Conservation (phyloP, 2,888 invertebrate genomes). For the Rutpela maculata region DNA sequence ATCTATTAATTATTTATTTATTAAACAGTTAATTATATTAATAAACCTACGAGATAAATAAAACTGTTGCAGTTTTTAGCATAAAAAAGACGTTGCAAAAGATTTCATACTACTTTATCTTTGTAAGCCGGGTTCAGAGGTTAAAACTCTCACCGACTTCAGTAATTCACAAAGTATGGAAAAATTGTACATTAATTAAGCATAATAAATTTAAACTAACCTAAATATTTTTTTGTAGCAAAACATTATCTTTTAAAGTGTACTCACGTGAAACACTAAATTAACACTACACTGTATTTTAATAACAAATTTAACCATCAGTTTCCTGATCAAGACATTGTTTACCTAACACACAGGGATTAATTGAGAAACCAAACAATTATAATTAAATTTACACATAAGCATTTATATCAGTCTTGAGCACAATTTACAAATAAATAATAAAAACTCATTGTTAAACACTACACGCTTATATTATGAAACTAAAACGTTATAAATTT, state of each 20-base stretch:
- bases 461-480: slow-evolving; percentile 15
- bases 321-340: slow-evolving; percentile 35
- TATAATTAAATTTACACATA: slow-evolving; percentile 24
- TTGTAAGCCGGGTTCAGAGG: too few species aligned
- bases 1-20: too few species aligned
- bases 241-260: slow-evolving; percentile 19
- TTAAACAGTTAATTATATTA: too few species aligned
- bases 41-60: too few species aligned
- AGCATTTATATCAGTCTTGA: slow-evolving; percentile 4
- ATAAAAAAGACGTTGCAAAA: too few species aligned
- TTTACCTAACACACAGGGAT: slow-evolving; percentile 21
- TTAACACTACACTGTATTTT: slow-evolving; percentile 32
- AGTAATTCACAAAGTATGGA: too few species aligned
- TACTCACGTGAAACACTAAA: slow-evolving; percentile 35
- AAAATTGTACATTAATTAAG: too few species aligned
- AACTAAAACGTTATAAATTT: slow-evolving; percentile 22
- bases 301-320: slow-evolving; percentile 21
- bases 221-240: slow-evolving; percentile 1
- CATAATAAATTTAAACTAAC: not conserved
- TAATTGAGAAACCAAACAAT: slow-evolving; percentile 30
- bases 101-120: too few species aligned
- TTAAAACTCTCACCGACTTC: too few species aligned
- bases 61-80: too few species aligned
- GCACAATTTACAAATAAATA: slow-evolving; percentile 26
- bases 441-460: slow-evolving; percentile 20